Conservation (phyloP, 2,113 vertebrate genomes). For the Eretmochelys imbricata region DNA sequence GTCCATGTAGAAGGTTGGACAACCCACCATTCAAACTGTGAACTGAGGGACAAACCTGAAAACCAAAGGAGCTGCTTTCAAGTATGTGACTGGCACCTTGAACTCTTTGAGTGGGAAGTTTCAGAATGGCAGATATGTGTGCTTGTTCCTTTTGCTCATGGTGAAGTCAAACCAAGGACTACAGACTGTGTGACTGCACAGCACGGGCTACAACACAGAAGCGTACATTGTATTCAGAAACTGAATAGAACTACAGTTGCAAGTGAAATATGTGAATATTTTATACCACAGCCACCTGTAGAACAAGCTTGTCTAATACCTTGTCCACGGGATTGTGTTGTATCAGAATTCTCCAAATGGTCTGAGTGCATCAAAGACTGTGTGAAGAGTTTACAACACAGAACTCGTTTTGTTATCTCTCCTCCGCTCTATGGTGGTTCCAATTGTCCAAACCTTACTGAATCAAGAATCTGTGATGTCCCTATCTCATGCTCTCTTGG, state of each 20-base stretch:
- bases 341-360: conserved; percentile 91
- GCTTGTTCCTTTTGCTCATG: conserved; percentile 72
- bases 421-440: conserved; percentile 91
- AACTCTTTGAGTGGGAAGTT: conserved; percentile 93
- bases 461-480: conserved; percentile 82
- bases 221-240: conserved; percentile 86
- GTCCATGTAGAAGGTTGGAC: conserved; percentile 93
- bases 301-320: conserved; percentile 96
- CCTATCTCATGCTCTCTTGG: conserved; percentile 79
- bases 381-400: conserved; percentile 82
- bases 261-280: conserved; percentile 90
- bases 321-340: conserved; percentile 92
- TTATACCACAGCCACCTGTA: conserved; percentile 81
- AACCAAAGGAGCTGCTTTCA: conserved; percentile 91
- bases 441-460: conserved; percentile 88
- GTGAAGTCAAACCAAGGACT: conserved; percentile 70
- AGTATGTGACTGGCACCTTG: conserved; percentile 94
- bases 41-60: conserved; percentile 84
- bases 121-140: conserved; percentile 89
- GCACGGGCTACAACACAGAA: conserved; percentile 90
- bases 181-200: conserved; percentile 89
- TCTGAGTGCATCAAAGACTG: conserved; percentile 87
- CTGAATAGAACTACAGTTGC: conserved; percentile 85
- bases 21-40: conserved; percentile 88
- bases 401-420: conserved; percentile 84